A percentile compares a stretch with the other conserved stretches of the same genome.
These are phyloP conservation scores for Tinamus guttatus DNA, from an alignment of 2,113 vertebrate genomes.

Conservation along the genomic window DNA sequence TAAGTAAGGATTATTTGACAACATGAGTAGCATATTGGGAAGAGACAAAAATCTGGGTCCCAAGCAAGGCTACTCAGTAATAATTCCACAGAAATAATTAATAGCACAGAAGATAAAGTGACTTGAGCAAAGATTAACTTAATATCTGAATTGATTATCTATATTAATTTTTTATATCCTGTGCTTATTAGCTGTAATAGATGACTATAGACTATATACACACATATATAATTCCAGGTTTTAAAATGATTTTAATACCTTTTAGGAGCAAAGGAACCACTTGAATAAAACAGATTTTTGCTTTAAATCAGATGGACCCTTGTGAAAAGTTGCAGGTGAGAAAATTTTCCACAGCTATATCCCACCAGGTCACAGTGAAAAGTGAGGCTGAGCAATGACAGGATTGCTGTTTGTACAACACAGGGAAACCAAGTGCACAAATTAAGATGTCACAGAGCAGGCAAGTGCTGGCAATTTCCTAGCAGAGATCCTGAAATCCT, in stretches of 20 bases:
- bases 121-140: neutral
- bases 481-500: neutral
- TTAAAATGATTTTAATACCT: neutral
- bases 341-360: neutral
- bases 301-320: neutral
- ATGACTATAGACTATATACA: neutral
- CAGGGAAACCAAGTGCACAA: neutral
- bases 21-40: rapidly evolving
- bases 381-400: neutral
- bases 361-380: neutral
- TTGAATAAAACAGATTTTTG: neutral
- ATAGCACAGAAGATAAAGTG: neutral
- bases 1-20: neutral
- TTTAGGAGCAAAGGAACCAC: neutral
- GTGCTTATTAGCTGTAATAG: neutral
- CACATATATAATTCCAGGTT: neutral
- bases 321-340: neutral
- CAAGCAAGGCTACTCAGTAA: neutral
- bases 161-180: neutral
- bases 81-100: neutral
- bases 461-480: neutral
- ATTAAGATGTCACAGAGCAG: neutral
- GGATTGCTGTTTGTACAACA: neutral
- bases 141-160: neutral
- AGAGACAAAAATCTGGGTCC: neutral